Percentiles rank a stretch among this genome's conserved stretches.
phyloP scores from a whole-genome alignment of 2,797 vertebrate species.

The Eupleurogrammus muticus region DNA sequence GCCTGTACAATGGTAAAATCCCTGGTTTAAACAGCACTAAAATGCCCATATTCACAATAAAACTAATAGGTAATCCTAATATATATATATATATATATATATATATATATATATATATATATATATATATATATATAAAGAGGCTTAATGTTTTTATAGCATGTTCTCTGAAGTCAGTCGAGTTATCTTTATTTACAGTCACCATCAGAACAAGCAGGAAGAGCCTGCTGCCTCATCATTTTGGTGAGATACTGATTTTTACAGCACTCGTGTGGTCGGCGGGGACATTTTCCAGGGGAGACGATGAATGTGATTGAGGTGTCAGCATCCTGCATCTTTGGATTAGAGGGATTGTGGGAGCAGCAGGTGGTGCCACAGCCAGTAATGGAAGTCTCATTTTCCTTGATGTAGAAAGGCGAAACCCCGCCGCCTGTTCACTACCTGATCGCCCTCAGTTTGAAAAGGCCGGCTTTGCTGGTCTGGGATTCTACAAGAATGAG shows the following conservation, averaged over 20 bases:
- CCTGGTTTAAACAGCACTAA: too few species aligned
- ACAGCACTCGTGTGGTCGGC: slow-evolving; percentile 33
- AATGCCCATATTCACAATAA: too few species aligned
- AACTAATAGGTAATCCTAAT: too few species aligned
- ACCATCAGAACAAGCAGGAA: slow-evolving; percentile 38
- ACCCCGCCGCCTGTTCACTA: slow-evolving; percentile 17
- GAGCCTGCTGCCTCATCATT: slow-evolving; percentile 56
- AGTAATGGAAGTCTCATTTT: slow-evolving; percentile 83
- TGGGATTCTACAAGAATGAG: slow-evolving; percentile 42
- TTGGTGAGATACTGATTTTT: slow-evolving; percentile 48
- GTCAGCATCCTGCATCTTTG: slow-evolving; percentile 80
- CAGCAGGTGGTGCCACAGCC: slow-evolving; percentile 77
- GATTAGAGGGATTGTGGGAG: slow-evolving; percentile 75
- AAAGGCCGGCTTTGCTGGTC: slow-evolving; percentile 23
- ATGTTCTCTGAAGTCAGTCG: slow-evolving; percentile 33
- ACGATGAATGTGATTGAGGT: slow-evolving; percentile 79
- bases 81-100: too few species aligned
- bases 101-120: too few species aligned
- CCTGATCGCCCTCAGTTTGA: slow-evolving; percentile 61
- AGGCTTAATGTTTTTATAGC: slow-evolving; percentile 34
- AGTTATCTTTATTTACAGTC: slow-evolving; percentile 29
- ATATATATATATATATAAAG: not conserved
- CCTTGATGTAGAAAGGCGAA: slow-evolving; percentile 73
- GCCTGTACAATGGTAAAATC: too few species aligned
- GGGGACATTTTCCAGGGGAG: slow-evolving; percentile 62